phyloP scores from a whole-genome alignment of 2,113 vertebrate genomes.

The Dendropsophus ebraccatus region DNA sequence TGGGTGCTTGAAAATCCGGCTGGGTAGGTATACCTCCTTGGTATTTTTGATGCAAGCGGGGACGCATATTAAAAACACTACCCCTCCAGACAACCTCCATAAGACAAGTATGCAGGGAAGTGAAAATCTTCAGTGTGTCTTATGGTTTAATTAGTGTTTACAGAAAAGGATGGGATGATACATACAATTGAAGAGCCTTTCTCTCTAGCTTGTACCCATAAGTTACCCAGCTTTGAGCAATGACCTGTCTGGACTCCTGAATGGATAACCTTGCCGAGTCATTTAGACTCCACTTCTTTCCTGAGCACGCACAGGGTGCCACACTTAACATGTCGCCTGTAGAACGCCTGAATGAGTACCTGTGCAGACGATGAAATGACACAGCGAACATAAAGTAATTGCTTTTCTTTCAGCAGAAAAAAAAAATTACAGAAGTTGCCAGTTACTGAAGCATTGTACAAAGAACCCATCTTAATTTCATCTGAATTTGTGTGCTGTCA shows the following conservation, averaged over 20 bases:
- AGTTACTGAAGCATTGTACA: not conserved
- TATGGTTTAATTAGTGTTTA: not conserved
- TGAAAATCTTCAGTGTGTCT: not conserved
- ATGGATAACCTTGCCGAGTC: slow-evolving; percentile 29
- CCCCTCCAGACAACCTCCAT: too few relatives aligned
- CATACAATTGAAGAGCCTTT: not conserved
- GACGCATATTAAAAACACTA: too few relatives aligned
- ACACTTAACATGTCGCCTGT: slow-evolving; percentile 40
- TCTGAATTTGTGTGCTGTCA: slow-evolving; percentile 31
- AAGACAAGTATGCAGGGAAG: not conserved
- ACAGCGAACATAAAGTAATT: slow-evolving; percentile 34
- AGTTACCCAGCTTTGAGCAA: not conserved
- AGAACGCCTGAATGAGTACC: slow-evolving; percentile 34
- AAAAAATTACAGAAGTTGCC: not conserved
- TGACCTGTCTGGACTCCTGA: slow-evolving; percentile 21
- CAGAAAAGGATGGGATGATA: not conserved
- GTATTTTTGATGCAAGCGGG: too few relatives aligned
- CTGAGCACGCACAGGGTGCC: not conserved
- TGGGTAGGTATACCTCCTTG: too few relatives aligned
- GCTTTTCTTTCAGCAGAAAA: slow-evolving; percentile 14
- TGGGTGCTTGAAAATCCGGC: too few relatives aligned
- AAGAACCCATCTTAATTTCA: slow-evolving; percentile 9
- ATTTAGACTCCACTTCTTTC: slow-evolving; percentile 33
- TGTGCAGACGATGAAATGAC: slow-evolving; percentile 35
- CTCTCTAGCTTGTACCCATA: not conserved